Conservation (phyloP, 2,797 vertebrate species). For the Eulemur mongoz region DNA sequence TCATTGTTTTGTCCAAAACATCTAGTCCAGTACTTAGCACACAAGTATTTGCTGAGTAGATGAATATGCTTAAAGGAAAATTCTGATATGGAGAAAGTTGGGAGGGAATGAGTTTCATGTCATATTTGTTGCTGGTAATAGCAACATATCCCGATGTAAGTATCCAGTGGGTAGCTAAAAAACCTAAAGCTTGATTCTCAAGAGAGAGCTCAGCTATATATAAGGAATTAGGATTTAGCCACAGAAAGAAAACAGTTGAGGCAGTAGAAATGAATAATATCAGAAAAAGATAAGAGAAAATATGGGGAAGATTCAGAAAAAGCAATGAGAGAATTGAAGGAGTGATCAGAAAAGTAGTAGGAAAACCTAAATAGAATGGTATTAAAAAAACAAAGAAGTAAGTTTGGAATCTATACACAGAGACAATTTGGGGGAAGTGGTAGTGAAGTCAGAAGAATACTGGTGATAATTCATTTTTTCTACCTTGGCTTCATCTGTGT, state of each 20-base stretch:
- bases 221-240: constrained; percentile 8
- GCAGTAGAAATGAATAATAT: background rate
- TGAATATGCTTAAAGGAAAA: constrained; percentile 22
- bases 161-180: background rate
- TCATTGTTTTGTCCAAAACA: background rate
- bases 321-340: background rate
- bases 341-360: background rate
- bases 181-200: constrained; percentile 13
- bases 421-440: background rate
- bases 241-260: background rate
- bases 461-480: background rate
- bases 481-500: background rate
- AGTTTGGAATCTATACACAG: background rate
- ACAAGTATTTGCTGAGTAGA: constrained; percentile 26
- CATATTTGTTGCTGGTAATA: background rate
- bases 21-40: background rate
- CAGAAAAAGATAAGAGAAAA: background rate
- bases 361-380: background rate
- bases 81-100: background rate
- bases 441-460: background rate
- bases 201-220: background rate
- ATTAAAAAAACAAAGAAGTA: background rate
- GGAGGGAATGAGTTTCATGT: background rate
- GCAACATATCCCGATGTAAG: background rate
- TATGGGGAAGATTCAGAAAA: background rate